phyloP scores from a whole-genome alignment of 1,140 invertebrate species.

The Drosophila pruinosa region DNA sequence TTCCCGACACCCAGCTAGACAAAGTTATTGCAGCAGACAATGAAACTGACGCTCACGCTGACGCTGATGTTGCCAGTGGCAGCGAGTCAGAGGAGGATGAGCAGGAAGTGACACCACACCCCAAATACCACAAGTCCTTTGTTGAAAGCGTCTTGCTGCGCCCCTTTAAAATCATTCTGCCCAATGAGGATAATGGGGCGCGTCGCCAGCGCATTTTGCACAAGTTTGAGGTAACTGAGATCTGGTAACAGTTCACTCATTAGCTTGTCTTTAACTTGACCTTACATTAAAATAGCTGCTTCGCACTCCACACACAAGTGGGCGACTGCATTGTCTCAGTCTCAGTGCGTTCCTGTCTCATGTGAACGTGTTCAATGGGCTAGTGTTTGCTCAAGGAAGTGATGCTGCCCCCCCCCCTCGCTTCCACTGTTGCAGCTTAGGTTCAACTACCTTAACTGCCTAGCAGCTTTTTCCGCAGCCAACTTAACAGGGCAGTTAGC shows the following conservation, averaged over 20 bases:
- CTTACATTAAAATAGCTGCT: conserved; percentile 8
- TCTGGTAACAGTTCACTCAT: conserved; percentile 62
- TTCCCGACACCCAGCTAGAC: conserved; percentile 31
- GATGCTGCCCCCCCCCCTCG: conserved; percentile 11
- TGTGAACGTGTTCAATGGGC: conserved; percentile 75
- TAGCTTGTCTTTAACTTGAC: conserved; percentile 36
- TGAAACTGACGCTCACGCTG: conserved; percentile 7
- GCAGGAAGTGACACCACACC: conserved; percentile 42
- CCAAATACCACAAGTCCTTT: conserved; percentile 78
- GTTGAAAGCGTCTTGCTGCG: conserved; percentile 73
- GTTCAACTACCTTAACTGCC: conserved; percentile 3
- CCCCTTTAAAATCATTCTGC: conserved; percentile 76
- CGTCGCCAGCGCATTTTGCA: conserved; percentile 71
- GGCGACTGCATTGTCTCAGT: conserved; percentile 29
- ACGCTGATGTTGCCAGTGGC: neutral
- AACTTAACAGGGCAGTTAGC: neutral
- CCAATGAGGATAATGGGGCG: conserved; percentile 70
- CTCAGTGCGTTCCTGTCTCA: conserved; percentile 3
- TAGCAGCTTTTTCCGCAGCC: neutral
- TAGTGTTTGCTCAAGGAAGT: conserved; percentile 21
- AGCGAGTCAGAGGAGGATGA: neutral
- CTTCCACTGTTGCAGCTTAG: conserved; percentile 51
- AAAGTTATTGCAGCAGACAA: conserved; percentile 29
- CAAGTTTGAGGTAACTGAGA: conserved; percentile 81
- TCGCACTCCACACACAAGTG: conserved; percentile 14